phyloP scores from a whole-genome alignment of 2,113 vertebrate genomes.

The Sisor rabdophorus region DNA sequence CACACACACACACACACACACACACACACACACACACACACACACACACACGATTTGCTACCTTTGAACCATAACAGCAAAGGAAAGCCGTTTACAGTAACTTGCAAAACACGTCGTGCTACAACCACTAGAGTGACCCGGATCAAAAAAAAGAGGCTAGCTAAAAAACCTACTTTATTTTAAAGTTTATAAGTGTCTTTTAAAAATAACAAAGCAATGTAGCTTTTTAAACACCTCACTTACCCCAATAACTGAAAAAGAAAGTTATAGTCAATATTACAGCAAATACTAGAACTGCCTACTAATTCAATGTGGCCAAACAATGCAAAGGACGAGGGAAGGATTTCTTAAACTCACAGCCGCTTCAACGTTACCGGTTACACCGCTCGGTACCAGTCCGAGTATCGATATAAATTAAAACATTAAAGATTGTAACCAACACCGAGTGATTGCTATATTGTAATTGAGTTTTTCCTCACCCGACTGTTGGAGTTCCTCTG shows the following conservation, averaged over 20 bases:
- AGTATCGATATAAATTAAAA: neutral
- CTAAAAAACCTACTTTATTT: neutral
- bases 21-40: no score
- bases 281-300: neutral
- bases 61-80: neutral
- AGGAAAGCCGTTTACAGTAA: neutral
- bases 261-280: neutral
- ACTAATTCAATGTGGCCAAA: neutral
- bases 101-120: neutral
- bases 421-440: neutral
- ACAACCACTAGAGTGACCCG: neutral
- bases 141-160: neutral
- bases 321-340: neutral
- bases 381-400: neutral
- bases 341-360: neutral
- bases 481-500: conserved; percentile 15
- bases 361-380: neutral
- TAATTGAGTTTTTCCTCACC: conserved; percentile 11
- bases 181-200: no score
- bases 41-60: neutral
- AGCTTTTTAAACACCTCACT: neutral
- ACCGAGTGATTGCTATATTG: neutral
- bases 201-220: no score
- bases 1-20: no score
- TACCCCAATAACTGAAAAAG: neutral